These are phyloP conservation scores for Hylaea fasciaria DNA, from an alignment of 2,888 invertebrate species.

Conservation along the genomic window DNA sequence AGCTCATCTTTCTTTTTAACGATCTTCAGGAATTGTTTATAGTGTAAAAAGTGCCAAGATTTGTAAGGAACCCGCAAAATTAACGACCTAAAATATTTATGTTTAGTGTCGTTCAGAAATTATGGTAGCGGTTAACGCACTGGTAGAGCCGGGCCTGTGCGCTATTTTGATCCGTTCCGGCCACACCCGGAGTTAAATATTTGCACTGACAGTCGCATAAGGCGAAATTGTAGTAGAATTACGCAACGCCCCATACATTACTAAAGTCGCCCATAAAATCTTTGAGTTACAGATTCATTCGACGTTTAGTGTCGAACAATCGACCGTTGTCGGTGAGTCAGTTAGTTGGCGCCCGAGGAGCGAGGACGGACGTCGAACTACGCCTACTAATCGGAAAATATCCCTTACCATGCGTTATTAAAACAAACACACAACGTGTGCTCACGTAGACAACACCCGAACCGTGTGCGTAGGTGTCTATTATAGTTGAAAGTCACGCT, in stretches of 20 bases:
- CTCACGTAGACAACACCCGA: conserved; percentile 47
- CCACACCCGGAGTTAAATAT: conserved; percentile 56
- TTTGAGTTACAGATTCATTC: conserved; percentile 80
- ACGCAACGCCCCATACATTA: conserved; percentile 81
- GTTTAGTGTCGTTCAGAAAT: conserved; percentile 58
- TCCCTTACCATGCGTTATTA: conserved; percentile 65
- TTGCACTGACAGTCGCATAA: conserved; percentile 64
- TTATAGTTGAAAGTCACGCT: conserved; percentile 59
- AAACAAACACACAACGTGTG: conserved; percentile 52
- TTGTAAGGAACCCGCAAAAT: conserved; percentile 62
- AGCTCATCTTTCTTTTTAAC: conserved; percentile 85
- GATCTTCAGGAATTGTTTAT: conserved; percentile 79
- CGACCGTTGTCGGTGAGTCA: conserved; percentile 75
- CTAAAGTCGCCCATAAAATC: conserved; percentile 76
- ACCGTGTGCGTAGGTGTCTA: conserved; percentile 45
- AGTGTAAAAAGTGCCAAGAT: conserved; percentile 74
- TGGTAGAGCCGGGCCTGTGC: conserved; percentile 38
- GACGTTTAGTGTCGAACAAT: conserved; percentile 81
- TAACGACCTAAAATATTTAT: conserved; percentile 76
- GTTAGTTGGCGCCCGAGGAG: conserved; percentile 72
- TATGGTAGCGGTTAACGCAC: conserved; percentile 47
- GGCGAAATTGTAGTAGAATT: conserved; percentile 67
- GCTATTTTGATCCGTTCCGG: conserved; percentile 36
- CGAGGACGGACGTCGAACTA: conserved; percentile 68
- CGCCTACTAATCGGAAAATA: conserved; percentile 72